Conservation (phyloP, 2,113 vertebrate genomes). For the Rhodinocichla rosea region DNA sequence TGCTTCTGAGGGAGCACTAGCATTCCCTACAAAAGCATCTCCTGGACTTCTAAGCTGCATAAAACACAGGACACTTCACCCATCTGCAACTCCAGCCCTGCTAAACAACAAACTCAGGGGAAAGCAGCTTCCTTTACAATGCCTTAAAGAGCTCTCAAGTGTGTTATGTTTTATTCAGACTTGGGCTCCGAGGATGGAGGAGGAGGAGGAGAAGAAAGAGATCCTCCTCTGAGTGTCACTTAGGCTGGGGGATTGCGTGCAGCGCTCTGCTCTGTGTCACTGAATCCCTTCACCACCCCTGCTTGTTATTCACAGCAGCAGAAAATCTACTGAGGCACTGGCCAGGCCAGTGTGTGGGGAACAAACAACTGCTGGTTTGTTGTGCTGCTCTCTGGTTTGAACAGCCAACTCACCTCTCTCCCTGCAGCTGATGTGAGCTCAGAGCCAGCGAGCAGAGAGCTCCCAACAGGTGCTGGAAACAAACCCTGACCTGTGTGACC, state of each 20-base stretch:
- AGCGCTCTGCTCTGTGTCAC: neutral
- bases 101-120: neutral
- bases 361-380: neutral
- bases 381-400: neutral
- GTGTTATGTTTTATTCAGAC: neutral
- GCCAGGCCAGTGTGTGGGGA: accelerated
- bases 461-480: neutral
- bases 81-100: neutral
- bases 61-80: accelerated
- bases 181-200: neutral
- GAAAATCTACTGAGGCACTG: neutral
- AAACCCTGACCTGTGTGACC: neutral
- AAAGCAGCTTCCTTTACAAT: neutral
- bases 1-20: neutral
- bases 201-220: neutral
- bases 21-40: neutral
- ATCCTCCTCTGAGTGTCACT: neutral
- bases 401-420: neutral
- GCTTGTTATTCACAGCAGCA: neutral
- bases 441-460: accelerated
- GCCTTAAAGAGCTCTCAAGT: neutral
- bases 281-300: neutral
- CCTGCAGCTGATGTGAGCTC: accelerated
- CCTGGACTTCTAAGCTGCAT: neutral
- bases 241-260: neutral